Conservation (phyloP, 2,888 invertebrate species). For the Linyphia triangularis region DNA sequence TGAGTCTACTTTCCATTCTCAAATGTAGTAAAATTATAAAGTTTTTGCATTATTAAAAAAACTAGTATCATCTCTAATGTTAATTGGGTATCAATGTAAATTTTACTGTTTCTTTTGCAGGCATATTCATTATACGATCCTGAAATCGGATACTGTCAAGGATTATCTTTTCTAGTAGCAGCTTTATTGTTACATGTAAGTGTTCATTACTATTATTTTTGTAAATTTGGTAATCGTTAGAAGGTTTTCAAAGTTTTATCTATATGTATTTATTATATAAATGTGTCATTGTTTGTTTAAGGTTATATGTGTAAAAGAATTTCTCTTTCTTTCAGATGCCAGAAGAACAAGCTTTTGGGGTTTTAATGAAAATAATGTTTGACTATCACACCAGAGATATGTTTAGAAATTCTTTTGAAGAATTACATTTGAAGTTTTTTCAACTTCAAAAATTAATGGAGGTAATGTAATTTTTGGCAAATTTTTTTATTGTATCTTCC, state of each 20-base stretch:
- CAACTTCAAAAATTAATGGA: slow-evolving; percentile 96
- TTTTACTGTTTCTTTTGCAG: slow-evolving; percentile 79
- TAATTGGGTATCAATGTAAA: too few species aligned
- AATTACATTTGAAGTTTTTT: slow-evolving; percentile 94
- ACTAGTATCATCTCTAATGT: too few species aligned
- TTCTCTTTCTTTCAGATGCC: slow-evolving; percentile 91
- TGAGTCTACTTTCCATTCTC: neutral
- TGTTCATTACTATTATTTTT: slow-evolving; percentile 77
- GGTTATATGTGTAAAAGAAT: neutral
- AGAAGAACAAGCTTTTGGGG: slow-evolving; percentile 99
- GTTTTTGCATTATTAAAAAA: neutral
- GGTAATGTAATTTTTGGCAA: slow-evolving; percentile 81
- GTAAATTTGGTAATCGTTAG: neutral
- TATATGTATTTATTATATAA: neutral
- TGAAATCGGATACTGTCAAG: slow-evolving; percentile 99
- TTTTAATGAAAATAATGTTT: slow-evolving; percentile 97
- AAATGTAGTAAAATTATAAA: neutral
- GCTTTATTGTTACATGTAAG: slow-evolving; percentile 95
- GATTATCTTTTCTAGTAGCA: slow-evolving; percentile 97
- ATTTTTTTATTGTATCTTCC: neutral
- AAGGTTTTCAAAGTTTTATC: neutral
- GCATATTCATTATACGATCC: slow-evolving; percentile 98
- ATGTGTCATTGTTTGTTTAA: neutral
- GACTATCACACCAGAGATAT: slow-evolving; percentile 95
- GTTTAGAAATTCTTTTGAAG: slow-evolving; percentile 98